Percentiles rank a stretch among this genome's conserved stretches.
Conservation (phyloP, 1,140 invertebrate species). For the Drosophila aff. region DNA sequence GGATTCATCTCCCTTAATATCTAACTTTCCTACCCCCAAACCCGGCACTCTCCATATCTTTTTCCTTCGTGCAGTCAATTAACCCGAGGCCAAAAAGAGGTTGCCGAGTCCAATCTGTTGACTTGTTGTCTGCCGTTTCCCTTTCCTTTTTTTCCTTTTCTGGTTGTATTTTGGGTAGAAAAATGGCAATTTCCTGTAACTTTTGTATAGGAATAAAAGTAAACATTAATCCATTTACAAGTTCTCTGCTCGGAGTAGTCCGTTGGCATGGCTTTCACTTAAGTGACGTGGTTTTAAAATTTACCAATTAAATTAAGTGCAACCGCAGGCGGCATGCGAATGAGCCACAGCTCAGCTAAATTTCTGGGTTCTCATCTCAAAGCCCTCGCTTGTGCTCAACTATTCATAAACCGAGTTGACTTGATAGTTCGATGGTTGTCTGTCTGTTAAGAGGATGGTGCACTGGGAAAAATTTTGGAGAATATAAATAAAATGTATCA, state of each 20-base stretch:
- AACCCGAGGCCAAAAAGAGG: conserved; percentile 75
- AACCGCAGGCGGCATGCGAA: conserved; percentile 82
- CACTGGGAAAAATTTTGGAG: conserved; percentile 8
- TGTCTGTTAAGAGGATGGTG: conserved; percentile 9
- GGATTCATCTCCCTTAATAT: conserved; percentile 44
- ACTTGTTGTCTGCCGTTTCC: conserved; percentile 70
- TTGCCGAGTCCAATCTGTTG: conserved; percentile 68
- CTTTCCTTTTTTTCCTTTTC: conserved; percentile 3
- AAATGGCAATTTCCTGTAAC: conserved; percentile 79
- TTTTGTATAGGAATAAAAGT: conserved; percentile 67
- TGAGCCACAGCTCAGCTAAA: conserved; percentile 47
- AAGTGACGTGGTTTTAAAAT: conserved; percentile 82
- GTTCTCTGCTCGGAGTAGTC: conserved; percentile 15
- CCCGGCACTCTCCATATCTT: conserved; percentile 13
- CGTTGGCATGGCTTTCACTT: conserved; percentile 46
- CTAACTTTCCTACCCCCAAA: conserved; percentile 17
- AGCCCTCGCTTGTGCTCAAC: conserved; percentile 57
- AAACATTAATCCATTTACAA: conserved; percentile 83
- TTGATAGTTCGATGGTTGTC: conserved; percentile 64
- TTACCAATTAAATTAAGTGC: conserved; percentile 85
- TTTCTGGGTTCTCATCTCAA: conserved; percentile 13
- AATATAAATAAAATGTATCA: not conserved
- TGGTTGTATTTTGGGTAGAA: conserved; percentile 64
- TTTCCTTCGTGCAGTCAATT: conserved; percentile 68
- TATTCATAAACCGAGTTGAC: conserved; percentile 70